Percentiles rank a stretch among this genome's conserved stretches.
phyloP scores from a whole-genome alignment of 2,888 invertebrate species.

The Stomorhina lunata region DNA sequence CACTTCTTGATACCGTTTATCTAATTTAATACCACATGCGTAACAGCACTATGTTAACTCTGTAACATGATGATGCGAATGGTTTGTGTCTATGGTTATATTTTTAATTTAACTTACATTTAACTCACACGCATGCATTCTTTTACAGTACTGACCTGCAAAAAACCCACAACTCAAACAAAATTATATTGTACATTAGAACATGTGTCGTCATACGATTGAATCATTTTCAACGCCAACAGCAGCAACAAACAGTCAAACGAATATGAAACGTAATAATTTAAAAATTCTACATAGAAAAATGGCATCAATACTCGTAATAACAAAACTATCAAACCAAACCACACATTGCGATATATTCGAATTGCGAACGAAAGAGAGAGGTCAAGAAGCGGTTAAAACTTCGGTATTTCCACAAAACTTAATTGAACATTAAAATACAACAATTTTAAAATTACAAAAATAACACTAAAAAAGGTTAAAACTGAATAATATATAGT shows the following conservation, averaged over 20 bases:
- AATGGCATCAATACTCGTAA: neutral
- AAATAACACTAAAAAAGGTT: neutral
- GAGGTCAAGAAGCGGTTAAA: neutral
- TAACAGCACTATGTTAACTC: too few relatives aligned
- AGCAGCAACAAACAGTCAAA: neutral
- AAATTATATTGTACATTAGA: slow-evolving; percentile 21
- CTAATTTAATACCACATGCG: too few relatives aligned
- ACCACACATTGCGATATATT: neutral
- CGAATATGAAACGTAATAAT: slow-evolving; percentile 35
- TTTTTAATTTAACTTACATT: too few relatives aligned
- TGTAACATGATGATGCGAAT: neutral
- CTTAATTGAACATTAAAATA: slow-evolving; percentile 24
- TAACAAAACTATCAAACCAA: neutral
- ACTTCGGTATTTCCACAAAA: slow-evolving; percentile 33
- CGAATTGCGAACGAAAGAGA: neutral
- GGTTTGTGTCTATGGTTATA: too few relatives aligned
- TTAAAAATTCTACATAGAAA: neutral
- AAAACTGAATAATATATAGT: too few relatives aligned
- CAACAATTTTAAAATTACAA: neutral
- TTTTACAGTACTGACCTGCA: slow-evolving; percentile 25
- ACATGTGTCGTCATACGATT: slow-evolving; percentile 60
- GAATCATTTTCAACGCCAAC: slow-evolving; percentile 43
- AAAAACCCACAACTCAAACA: neutral
- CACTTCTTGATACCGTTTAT: too few relatives aligned
- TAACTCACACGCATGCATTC: too few relatives aligned